phyloP scores from a whole-genome alignment of 1,140 invertebrate species.

The Apis mellifera region DNA sequence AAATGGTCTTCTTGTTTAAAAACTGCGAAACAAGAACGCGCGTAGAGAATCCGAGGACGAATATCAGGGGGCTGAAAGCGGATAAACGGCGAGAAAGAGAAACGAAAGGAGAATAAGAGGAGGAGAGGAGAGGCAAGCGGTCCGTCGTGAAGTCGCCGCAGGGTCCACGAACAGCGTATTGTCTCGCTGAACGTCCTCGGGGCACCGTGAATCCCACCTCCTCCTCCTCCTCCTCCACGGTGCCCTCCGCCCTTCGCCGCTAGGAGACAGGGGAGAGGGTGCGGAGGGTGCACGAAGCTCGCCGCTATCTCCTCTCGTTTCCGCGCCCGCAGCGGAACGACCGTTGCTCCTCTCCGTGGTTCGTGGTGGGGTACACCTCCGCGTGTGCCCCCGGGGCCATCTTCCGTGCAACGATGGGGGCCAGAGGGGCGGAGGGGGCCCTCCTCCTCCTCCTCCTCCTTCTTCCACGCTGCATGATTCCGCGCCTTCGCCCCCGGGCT shows the following conservation, averaged over 20 bases:
- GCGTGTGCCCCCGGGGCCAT: slow-evolving; percentile 53
- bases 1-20: neutral
- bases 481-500: slow-evolving; percentile 64
- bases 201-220: slow-evolving; percentile 42
- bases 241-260: slow-evolving; percentile 34
- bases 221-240: slow-evolving; percentile 14
- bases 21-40: slow-evolving; percentile 7
- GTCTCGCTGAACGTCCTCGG: slow-evolving; percentile 56
- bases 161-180: slow-evolving; percentile 58
- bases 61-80: slow-evolving; percentile 13
- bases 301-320: slow-evolving; percentile 74
- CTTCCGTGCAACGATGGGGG: slow-evolving; percentile 50
- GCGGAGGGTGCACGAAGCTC: slow-evolving; percentile 54
- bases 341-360: slow-evolving; percentile 51
- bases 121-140: slow-evolving; percentile 42
- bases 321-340: slow-evolving; percentile 71
- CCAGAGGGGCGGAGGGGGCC: neutral
- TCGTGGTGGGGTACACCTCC: slow-evolving; percentile 60
- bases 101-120: neutral
- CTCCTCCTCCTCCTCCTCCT: slow-evolving; percentile 48
- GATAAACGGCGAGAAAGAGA: no score
- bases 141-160: slow-evolving; percentile 57
- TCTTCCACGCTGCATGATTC: slow-evolving; percentile 69
- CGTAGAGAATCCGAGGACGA: neutral
- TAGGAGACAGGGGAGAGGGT: slow-evolving; percentile 33